These are phyloP conservation scores for Pseudolycoriella hygida DNA, from an alignment of 2,888 invertebrate species.

Conservation along the genomic window DNA sequence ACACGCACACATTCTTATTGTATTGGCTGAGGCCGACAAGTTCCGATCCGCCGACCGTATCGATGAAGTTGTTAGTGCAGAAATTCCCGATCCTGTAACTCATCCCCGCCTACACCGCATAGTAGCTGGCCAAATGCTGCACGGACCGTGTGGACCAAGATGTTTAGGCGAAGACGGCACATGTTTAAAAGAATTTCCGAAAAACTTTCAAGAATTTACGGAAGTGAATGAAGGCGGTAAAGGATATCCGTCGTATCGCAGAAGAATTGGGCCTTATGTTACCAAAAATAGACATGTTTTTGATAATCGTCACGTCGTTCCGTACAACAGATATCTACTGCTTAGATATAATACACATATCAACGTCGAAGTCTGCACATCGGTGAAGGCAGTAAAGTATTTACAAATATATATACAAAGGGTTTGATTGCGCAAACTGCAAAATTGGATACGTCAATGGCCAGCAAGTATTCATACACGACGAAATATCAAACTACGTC, in stretches of 20 bases:
- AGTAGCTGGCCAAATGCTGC: constrained; percentile 17
- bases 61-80: constrained; percentile 11
- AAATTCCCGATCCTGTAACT: constrained; percentile 15
- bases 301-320: constrained; percentile 22
- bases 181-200: constrained; percentile 18
- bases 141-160: constrained; percentile 20
- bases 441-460: constrained; percentile 5
- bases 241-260: constrained; percentile 17
- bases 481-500: constrained; percentile 13
- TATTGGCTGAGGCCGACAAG: too few relatives aligned
- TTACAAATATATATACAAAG: constrained; percentile 12
- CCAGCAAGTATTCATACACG: constrained; percentile 10
- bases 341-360: constrained; percentile 1
- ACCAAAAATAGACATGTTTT: constrained; percentile 10
- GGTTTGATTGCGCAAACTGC: constrained; percentile 11
- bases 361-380: constrained; percentile 3
- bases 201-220: constrained; percentile 14
- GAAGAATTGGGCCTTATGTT: constrained; percentile 10
- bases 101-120: constrained; percentile 16
- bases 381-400: constrained; percentile 1
- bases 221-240: constrained; percentile 17
- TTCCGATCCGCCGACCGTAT: too few relatives aligned
- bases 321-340: constrained; percentile 10
- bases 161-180: constrained; percentile 20
- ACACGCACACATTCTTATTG: constrained; percentile 8